Percentiles rank a stretch among this genome's conserved stretches.
These are phyloP conservation scores for Danio aesculapii DNA, from an alignment of 2,797 vertebrate species.

Conservation along the genomic window DNA sequence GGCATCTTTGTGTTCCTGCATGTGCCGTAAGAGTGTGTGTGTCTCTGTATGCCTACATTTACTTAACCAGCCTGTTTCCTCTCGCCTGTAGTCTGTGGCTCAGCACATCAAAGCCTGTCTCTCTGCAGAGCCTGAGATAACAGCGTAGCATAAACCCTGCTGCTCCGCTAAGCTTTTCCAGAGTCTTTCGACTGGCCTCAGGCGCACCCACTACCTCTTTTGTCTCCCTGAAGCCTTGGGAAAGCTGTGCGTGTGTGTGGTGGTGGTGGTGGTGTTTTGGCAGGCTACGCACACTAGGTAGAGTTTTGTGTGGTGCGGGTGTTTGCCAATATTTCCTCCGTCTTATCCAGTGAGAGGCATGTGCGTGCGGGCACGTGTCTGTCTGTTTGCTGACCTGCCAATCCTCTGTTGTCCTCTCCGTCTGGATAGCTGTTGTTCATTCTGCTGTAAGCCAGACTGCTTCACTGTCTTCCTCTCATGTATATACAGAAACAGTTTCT, in stretches of 20 bases:
- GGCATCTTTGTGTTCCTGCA: slow-evolving; percentile 36
- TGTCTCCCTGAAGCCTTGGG: slow-evolving; percentile 37
- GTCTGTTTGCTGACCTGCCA: slow-evolving; percentile 41
- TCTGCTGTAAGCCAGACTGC: slow-evolving; percentile 18
- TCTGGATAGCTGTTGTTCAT: slow-evolving; percentile 45
- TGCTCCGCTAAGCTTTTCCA: slow-evolving; percentile 63
- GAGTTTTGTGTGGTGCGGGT: slow-evolving; percentile 39
- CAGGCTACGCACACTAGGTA: slow-evolving; percentile 23
- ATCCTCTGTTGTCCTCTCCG: slow-evolving; percentile 28
- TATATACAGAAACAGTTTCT: slow-evolving; percentile 23
- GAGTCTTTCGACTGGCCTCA: slow-evolving; percentile 40
- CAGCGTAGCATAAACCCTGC: slow-evolving; percentile 57
- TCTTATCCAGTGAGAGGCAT: slow-evolving; percentile 25
- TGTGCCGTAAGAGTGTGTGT: slow-evolving; percentile 51
- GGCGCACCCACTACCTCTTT: slow-evolving; percentile 40
- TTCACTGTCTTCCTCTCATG: slow-evolving; percentile 16
- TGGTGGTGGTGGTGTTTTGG: neutral
- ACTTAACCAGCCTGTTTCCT: slow-evolving; percentile 57
- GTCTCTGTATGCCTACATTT: slow-evolving; percentile 57
- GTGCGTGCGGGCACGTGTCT: slow-evolving; percentile 6
- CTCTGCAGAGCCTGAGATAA: slow-evolving; percentile 75
- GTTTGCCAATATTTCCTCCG: slow-evolving; percentile 42
- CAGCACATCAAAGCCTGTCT: slow-evolving; percentile 75
- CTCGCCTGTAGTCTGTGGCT: slow-evolving; percentile 62
- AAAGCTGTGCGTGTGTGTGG: slow-evolving; percentile 20